Evolutionary conservation across 2,888 invertebrate genomes (phyloP).

Genomic region (Seira ritae): DNA sequence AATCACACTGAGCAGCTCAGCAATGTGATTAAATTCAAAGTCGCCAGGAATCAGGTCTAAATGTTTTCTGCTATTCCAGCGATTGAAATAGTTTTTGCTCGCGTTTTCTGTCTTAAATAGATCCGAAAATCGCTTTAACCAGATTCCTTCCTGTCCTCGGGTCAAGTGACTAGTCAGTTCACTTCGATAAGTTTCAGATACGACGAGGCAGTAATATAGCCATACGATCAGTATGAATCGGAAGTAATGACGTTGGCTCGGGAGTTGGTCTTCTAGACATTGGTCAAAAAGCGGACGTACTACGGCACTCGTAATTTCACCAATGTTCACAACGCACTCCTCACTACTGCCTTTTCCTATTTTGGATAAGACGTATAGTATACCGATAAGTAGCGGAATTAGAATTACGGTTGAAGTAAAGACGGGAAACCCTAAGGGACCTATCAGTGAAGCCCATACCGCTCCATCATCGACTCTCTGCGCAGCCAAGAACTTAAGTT

Average conservation of each 20-base stretch:
- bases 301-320: conserved; percentile 17
- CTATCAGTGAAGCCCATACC: conserved; percentile 28
- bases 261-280: conserved; percentile 36
- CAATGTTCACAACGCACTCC: no score
- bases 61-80: background rate
- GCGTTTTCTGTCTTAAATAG: background rate
- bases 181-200: conserved; percentile 44
- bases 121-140: background rate
- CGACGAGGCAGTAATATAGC: conserved; percentile 42
- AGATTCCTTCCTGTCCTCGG: background rate
- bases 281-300: conserved; percentile 46
- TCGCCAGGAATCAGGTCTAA: no score
- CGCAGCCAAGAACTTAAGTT: conserved; percentile 31
- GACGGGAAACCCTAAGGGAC: conserved; percentile 39
- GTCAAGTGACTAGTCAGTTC: conserved; percentile 41
- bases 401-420: conserved; percentile 14
- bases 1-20: background rate
- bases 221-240: conserved; percentile 33
- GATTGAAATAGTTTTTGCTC: background rate
- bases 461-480: background rate
- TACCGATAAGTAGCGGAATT: background rate
- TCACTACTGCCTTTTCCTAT: background rate
- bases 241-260: conserved; percentile 31
- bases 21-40: no score
- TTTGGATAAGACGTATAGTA: background rate